These are phyloP conservation scores for Trachelus iudaicus DNA, from an alignment of 2,888 invertebrate genomes.

Conservation along the genomic window DNA sequence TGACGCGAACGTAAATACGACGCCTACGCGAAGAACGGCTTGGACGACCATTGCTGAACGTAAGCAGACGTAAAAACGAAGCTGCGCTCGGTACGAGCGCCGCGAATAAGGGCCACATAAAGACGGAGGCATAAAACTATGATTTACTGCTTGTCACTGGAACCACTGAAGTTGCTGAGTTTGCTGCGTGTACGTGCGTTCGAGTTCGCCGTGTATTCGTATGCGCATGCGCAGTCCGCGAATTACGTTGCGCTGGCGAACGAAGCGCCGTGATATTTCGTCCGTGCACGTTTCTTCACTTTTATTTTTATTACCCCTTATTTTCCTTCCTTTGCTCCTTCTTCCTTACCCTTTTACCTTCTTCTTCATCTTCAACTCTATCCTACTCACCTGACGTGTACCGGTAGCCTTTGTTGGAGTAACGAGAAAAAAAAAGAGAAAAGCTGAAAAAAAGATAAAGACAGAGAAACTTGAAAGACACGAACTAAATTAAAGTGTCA, in stretches of 20 bases:
- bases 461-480: too few species aligned
- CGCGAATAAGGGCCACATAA: constrained; percentile 46
- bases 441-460: too few species aligned
- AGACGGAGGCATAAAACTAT: constrained; percentile 60
- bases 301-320: constrained; percentile 19
- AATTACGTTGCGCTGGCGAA: background rate
- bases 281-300: constrained; percentile 23
- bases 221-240: background rate
- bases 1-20: constrained; percentile 50
- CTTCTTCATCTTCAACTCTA: background rate
- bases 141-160: constrained; percentile 63
- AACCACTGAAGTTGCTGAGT: too few species aligned
- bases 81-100: constrained; percentile 47
- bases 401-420: too few species aligned
- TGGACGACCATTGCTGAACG: background rate
- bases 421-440: too few species aligned
- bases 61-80: constrained; percentile 46
- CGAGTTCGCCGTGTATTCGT: background rate
- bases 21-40: constrained; percentile 41
- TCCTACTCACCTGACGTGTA: too few species aligned
- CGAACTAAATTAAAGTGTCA: too few species aligned
- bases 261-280: constrained; percentile 6
- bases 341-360: constrained; percentile 9
- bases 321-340: constrained; percentile 20
- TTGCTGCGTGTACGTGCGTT: background rate